phyloP scores from a whole-genome alignment of 2,888 invertebrate genomes.

The Drosophila planitibia region DNA sequence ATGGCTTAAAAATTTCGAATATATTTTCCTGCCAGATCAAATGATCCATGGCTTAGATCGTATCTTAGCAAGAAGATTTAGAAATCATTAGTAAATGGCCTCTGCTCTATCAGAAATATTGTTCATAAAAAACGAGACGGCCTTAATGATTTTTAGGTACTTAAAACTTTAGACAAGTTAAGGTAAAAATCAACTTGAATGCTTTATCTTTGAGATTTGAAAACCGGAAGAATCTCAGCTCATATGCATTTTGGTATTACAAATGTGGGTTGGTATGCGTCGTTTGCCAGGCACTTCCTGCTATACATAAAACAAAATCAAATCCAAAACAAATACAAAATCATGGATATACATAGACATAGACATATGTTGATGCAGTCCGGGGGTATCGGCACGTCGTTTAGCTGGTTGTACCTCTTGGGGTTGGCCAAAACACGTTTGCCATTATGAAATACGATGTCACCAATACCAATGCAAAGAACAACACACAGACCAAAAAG shows the following conservation, averaged over 20 bases:
- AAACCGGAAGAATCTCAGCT: constrained; percentile 71
- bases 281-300: constrained; percentile 69
- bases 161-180: neutral
- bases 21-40: neutral
- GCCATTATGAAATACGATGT: constrained; percentile 76
- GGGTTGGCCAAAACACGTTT: constrained; percentile 70
- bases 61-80: neutral
- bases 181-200: neutral
- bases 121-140: neutral
- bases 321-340: constrained; percentile 26
- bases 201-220: constrained; percentile 17
- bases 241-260: constrained; percentile 45
- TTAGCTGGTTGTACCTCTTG: constrained; percentile 64
- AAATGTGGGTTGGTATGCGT: constrained; percentile 66
- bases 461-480: constrained; percentile 66
- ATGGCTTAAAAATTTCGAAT: neutral
- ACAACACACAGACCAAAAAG: constrained; percentile 27
- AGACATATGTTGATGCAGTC: constrained; percentile 46
- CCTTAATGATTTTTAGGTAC: neutral
- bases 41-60: neutral
- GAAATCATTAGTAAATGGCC: neutral
- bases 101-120: neutral
- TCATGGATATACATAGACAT: constrained; percentile 34
- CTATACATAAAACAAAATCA: constrained; percentile 48
- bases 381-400: constrained; percentile 60